Evolutionary conservation across 2,888 invertebrate species (phyloP).

Genomic region (Eupithecia inturbata): DNA sequence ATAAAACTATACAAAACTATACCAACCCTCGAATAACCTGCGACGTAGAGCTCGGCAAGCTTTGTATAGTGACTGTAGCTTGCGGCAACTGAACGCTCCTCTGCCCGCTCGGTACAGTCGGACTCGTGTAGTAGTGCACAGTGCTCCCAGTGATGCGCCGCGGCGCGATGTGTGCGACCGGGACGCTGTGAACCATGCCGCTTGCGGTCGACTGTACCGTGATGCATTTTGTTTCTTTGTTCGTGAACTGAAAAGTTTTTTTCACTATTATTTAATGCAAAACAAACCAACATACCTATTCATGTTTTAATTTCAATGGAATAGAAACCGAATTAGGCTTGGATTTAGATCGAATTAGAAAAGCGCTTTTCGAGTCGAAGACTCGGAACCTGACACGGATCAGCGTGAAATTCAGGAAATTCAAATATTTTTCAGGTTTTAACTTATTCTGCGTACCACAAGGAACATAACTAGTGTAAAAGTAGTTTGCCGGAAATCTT

Average conservation of each 20-base stretch:
- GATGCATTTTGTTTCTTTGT: constrained; percentile 74
- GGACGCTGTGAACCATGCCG: constrained; percentile 78
- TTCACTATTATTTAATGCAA: not conserved
- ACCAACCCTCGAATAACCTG: constrained; percentile 75
- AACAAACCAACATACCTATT: too few relatives aligned
- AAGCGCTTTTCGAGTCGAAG: too few relatives aligned
- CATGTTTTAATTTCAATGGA: too few relatives aligned
- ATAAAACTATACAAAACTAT: not conserved
- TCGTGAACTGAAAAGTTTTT: constrained; percentile 57
- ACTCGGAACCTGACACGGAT: too few relatives aligned
- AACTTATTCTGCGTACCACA: too few relatives aligned
- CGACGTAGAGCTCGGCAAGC: constrained; percentile 70
- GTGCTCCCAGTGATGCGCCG: constrained; percentile 73
- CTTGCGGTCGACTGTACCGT: constrained; percentile 79
- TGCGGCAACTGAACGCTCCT: constrained; percentile 70
- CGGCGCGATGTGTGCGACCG: constrained; percentile 73
- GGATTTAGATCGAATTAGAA: too few relatives aligned
- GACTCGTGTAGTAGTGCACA: constrained; percentile 67
- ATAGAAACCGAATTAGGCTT: too few relatives aligned
- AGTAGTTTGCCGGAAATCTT: too few relatives aligned
- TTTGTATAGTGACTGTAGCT: constrained; percentile 75
- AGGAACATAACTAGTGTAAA: too few relatives aligned
- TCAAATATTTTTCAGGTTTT: too few relatives aligned
- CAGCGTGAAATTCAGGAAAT: too few relatives aligned
- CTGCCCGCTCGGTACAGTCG: constrained; percentile 49